Conservation (phyloP, 1,140 invertebrate genomes). For the Campoletis sonorensis region DNA sequence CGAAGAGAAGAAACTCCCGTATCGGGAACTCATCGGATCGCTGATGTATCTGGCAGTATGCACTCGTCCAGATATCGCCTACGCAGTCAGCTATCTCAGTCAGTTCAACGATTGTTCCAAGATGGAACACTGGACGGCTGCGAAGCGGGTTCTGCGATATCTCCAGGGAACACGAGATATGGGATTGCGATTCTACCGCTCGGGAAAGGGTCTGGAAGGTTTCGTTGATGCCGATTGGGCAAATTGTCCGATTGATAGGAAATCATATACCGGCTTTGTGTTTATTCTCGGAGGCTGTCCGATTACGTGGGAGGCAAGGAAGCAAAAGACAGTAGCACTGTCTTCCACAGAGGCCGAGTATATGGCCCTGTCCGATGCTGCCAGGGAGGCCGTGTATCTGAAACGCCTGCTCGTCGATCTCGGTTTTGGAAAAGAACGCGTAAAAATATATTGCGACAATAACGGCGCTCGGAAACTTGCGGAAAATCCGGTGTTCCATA, state of each 20-base stretch:
- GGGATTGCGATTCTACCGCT: neutral
- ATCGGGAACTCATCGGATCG: constrained; percentile 34
- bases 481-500: constrained; percentile 38
- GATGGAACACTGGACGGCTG: constrained; percentile 45
- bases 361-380: constrained; percentile 41
- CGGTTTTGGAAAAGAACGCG: neutral
- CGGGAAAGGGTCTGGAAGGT: neutral
- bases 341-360: constrained; percentile 6
- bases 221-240: constrained; percentile 11
- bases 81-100: constrained; percentile 56
- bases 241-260: neutral
- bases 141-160: constrained; percentile 53
- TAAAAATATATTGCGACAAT: constrained; percentile 38
- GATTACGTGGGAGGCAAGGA: neutral
- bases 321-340: neutral
- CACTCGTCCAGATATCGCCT: constrained; percentile 68
- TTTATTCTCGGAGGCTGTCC: neutral
- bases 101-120: constrained; percentile 53
- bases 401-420: constrained; percentile 3
- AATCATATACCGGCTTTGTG: neutral
- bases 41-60: constrained; percentile 38
- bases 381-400: constrained; percentile 6
- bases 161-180: neutral
- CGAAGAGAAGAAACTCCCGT: too few species aligned
- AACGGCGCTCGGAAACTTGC: constrained; percentile 41